Evolutionary conservation across 2,113 vertebrate genomes (phyloP).

Genomic region (Vombatus ursinus): DNA sequence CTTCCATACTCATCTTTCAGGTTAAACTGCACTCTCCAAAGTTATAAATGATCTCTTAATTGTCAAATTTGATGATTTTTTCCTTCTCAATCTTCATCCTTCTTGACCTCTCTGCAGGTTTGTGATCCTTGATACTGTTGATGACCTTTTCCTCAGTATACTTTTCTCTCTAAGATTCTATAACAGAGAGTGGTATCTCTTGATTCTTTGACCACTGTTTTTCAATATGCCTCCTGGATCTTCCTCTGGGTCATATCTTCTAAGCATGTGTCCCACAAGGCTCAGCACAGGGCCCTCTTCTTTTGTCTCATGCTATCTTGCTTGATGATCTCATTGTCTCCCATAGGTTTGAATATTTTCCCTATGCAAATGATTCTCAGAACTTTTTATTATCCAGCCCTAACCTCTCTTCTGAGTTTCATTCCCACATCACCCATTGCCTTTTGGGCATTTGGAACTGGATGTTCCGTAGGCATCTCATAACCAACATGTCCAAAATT

Average conservation of each 20-base stretch:
- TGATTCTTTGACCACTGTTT: background rate
- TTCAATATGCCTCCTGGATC: background rate
- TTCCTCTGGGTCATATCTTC: background rate
- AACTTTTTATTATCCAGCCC: background rate
- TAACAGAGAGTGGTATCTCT: background rate
- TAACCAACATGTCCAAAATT: background rate
- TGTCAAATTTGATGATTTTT: background rate
- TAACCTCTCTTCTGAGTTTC: background rate
- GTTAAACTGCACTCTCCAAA: background rate
- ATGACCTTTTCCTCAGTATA: background rate
- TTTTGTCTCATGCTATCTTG: background rate
- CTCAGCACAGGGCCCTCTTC: background rate
- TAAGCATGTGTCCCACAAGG: background rate
- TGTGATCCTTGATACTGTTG: background rate
- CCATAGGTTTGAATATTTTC: background rate
- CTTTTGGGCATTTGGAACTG: background rate
- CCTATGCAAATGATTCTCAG: background rate
- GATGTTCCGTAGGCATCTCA: background rate
- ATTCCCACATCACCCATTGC: background rate
- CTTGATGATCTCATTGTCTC: background rate
- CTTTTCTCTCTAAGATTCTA: background rate
- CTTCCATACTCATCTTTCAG: background rate
- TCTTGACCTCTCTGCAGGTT: background rate
- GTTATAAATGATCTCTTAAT: background rate
- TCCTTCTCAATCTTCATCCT: background rate